Percentiles rank a stretch among this genome's conserved stretches.
Evolutionary conservation across 2,797 vertebrate genomes (phyloP).

Genomic region (Orientallactaga sibirica): DNA sequence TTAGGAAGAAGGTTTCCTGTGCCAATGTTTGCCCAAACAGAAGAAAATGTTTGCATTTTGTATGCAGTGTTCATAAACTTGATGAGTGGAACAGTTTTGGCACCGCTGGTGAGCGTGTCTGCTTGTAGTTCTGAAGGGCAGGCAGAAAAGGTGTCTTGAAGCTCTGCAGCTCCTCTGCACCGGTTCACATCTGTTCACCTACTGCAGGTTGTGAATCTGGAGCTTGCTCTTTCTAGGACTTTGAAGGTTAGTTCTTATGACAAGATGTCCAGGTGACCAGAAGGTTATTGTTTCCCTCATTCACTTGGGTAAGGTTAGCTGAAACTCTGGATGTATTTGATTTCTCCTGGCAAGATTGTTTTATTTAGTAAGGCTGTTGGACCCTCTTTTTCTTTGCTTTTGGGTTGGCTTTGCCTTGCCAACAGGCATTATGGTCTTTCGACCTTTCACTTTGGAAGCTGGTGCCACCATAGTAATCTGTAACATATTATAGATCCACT

Average conservation of each 20-base stretch:
- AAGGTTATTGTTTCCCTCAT: neutral
- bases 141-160: neutral
- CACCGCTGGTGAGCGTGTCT: constrained; percentile 62
- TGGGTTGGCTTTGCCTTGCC: neutral
- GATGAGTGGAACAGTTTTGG: constrained; percentile 45
- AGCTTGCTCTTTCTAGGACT: neutral
- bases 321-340: neutral
- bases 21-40: constrained; percentile 76
- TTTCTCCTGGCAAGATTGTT: constrained; percentile 8
- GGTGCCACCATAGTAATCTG: neutral
- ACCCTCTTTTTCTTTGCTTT: neutral
- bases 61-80: constrained; percentile 80
- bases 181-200: neutral
- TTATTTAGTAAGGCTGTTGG: neutral
- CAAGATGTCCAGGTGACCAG: neutral
- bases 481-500: neutral
- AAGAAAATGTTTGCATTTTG: constrained; percentile 65
- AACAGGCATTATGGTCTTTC: neutral
- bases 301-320: neutral
- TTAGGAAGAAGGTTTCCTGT: constrained; percentile 68
- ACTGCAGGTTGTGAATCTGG: neutral
- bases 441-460: neutral
- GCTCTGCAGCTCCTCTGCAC: neutral
- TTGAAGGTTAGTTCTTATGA: constrained; percentile 6
- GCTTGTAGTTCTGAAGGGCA: constrained; percentile 66